Evolutionary conservation across 2,797 vertebrate species (phyloP), one percentile per base, ranked within the genome.

Genomic region (Aplochiton taeniatus): DNA sequence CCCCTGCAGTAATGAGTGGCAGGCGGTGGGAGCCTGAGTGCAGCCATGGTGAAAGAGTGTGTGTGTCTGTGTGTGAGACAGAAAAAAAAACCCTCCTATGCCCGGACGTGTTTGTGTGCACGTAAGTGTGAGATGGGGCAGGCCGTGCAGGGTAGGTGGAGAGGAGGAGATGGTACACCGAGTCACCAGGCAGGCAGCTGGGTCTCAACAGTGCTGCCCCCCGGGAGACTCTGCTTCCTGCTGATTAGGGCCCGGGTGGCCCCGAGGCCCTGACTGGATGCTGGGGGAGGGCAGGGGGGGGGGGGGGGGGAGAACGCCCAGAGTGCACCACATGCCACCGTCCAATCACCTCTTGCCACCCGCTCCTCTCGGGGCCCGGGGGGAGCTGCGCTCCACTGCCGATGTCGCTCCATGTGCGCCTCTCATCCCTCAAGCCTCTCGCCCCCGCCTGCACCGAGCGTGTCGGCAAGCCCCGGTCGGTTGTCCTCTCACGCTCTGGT

Each of bases 221-320:
- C 73, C 56, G 89, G 88, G 90, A 87, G 77, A 57, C 73, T 82
- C 85, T 90, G 88, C 66, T 92, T 92, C 89, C 86, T 91, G 86
- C 86, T 92, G 91, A 92, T 92, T 90, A 90, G 85, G 81, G 87
- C 83, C 76, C 78, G 76, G 72, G 78, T 79, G 79, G 81, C 85
- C 83, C 83, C 68, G 67, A 77, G 78, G 81, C 31, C 31, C 31
- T 6, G 31, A 6, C 77, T 81, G 78, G 68, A 74, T 83, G 74
- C 13, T 43, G 56, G 70, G 81, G 76, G 83, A 74, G 66, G 61
- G 50, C 48, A 53, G 48, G 56, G 74, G 58, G 66, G 67, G 47
- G 58, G 13, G 52, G 50, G 47, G 60, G 41, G 57, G 47, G 9
- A 55, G 57, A 61, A 49, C 77, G 77, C 80, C 73, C 71, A 64